Percentiles rank a stretch among this genome's conserved stretches.
Evolutionary conservation across 2,113 vertebrate genomes (phyloP).

Genomic region (Phalacrocorax aristotelis): DNA sequence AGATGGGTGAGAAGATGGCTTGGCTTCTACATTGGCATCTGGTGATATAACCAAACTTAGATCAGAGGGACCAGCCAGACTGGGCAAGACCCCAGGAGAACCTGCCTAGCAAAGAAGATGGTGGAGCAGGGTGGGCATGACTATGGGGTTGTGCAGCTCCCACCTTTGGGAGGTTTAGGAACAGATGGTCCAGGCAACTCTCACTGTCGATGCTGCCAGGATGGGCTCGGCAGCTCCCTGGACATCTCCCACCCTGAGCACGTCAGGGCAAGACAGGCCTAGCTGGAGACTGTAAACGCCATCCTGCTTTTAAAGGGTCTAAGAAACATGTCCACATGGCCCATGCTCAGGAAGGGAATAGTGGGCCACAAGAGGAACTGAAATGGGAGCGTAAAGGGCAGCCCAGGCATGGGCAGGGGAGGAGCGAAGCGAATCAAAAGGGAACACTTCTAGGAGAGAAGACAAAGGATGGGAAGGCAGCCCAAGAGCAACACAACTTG

Average conservation of each 20-base stretch:
- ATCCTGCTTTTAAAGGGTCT: neutral
- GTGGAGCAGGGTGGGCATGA: neutral
- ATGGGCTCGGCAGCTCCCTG: neutral
- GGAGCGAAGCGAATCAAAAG: neutral
- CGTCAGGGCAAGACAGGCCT: neutral
- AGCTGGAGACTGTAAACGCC: neutral
- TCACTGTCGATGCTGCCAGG: neutral
- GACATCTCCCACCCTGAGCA: neutral
- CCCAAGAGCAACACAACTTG: neutral
- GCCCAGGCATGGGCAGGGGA: accelerated
- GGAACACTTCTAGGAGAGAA: neutral
- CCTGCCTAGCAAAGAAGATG: neutral
- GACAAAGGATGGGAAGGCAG: neutral
- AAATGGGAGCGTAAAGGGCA: neutral
- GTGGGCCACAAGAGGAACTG: neutral
- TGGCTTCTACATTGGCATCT: neutral
- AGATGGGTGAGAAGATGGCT: neutral
- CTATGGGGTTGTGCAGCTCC: neutral
- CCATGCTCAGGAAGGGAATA: neutral
- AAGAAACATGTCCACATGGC: accelerated
- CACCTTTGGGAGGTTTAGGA: neutral
- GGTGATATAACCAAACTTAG: neutral
- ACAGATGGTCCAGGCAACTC: neutral
- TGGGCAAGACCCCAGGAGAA: neutral
- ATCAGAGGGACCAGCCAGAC: neutral